Evolutionary conservation across 2,888 invertebrate genomes (phyloP).

Genomic region (Drosophila affinis): DNA sequence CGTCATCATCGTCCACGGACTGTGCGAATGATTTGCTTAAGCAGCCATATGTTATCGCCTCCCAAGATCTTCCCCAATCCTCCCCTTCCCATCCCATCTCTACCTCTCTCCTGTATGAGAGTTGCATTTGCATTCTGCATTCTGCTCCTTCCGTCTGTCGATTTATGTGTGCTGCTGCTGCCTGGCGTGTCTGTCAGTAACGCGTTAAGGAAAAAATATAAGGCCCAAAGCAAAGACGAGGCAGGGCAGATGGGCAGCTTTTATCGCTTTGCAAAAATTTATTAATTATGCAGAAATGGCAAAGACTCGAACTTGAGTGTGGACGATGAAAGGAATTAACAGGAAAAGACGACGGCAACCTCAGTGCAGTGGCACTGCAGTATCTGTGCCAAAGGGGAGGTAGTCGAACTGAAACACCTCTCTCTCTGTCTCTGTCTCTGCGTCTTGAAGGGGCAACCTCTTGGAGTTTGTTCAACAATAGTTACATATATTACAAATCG

Average conservation of each 20-base stretch:
- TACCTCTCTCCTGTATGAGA: background rate
- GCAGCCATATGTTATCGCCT: constrained; percentile 64
- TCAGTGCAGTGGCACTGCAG: background rate
- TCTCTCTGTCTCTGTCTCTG: too few relatives aligned
- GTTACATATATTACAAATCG: too few relatives aligned
- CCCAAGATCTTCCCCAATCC: constrained; percentile 55
- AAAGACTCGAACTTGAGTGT: constrained; percentile 5
- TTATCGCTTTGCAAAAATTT: constrained; percentile 45
- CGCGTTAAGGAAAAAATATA: constrained; percentile 67
- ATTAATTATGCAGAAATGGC: background rate
- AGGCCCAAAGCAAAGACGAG: constrained; percentile 48
- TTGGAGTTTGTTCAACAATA: too few relatives aligned
- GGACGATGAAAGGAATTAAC: background rate
- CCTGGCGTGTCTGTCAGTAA: constrained; percentile 58
- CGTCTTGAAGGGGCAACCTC: background rate
- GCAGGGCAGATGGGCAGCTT: constrained; percentile 24
- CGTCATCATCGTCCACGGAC: constrained; percentile 26
- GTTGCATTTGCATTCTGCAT: constrained; percentile 41
- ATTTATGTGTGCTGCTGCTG: constrained; percentile 14
- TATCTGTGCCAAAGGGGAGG: background rate
- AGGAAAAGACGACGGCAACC: background rate
- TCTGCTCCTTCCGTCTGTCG: constrained; percentile 12
- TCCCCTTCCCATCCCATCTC: background rate
- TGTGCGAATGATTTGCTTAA: constrained; percentile 55
- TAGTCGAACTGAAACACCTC: too few relatives aligned